phyloP scores from a whole-genome alignment of 2,888 invertebrate genomes.

The Hemaris fuciformis region DNA sequence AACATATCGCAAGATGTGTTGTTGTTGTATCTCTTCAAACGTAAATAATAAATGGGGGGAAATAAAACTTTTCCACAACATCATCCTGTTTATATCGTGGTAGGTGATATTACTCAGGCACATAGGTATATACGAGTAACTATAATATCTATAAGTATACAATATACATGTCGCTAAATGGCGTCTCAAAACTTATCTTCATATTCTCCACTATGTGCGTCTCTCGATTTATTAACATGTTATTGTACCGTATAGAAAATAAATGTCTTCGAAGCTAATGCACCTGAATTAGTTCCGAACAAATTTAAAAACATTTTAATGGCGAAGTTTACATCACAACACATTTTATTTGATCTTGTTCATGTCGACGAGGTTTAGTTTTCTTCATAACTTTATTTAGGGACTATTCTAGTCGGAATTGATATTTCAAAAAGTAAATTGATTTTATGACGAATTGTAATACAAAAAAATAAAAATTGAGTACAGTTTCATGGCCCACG shows the following conservation, averaged over 20 bases:
- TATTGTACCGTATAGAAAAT: neutral
- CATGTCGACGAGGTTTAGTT: no score
- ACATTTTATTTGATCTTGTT: neutral
- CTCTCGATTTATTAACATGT: neutral
- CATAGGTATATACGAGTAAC: neutral
- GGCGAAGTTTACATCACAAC: neutral
- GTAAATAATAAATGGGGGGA: constrained; percentile 74
- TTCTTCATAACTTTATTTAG: no score
- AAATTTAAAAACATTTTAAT: neutral
- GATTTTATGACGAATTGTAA: no score
- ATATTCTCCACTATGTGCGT: neutral
- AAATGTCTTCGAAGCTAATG: neutral
- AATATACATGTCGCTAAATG: neutral
- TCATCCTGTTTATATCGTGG: constrained; percentile 66
- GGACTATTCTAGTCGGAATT: no score
- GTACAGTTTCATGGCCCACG: no score
- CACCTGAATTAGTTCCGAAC: neutral
- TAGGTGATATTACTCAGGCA: constrained; percentile 31
- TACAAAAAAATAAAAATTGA: no score
- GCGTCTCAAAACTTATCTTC: neutral
- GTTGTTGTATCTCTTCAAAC: constrained; percentile 66
- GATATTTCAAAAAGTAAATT: no score
- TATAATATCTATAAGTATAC: neutral
- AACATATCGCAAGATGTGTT: constrained; percentile 59
- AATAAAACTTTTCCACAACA: constrained; percentile 63